Evolutionary conservation across 2,888 invertebrate genomes (phyloP).

Genomic region (Frankliniella fusca): DNA sequence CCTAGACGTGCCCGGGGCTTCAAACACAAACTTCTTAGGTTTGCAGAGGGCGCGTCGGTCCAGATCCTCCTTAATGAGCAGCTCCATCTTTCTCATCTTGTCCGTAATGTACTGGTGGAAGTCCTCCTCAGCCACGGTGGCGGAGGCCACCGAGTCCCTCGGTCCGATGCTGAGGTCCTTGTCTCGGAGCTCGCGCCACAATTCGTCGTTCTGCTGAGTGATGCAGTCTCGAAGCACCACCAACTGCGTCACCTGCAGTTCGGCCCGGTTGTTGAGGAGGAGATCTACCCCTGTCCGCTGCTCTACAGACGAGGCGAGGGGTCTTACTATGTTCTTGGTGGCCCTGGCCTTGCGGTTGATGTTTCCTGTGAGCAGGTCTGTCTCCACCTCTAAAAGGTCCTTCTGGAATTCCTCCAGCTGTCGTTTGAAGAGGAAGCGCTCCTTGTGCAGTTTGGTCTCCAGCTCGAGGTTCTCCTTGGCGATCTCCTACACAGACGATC

Average conservation of each 20-base stretch:
- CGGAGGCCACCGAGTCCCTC: conserved; percentile 33
- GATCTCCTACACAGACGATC: not conserved
- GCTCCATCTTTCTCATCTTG: conserved; percentile 22
- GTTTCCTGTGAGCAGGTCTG: not conserved
- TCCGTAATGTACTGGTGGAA: conserved; percentile 31
- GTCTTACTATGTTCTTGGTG: not conserved
- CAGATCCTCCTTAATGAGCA: conserved; percentile 33
- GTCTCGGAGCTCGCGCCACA: not conserved
- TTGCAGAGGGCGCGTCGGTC: conserved; percentile 35
- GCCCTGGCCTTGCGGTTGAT: conserved; percentile 5
- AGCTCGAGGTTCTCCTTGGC: conserved; percentile 4
- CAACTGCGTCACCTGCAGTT: not conserved
- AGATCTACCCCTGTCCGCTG: not conserved
- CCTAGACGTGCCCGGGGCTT: conserved; percentile 32
- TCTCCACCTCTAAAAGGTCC: conserved; percentile 3
- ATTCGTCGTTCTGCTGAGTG: not conserved
- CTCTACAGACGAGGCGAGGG: not conserved
- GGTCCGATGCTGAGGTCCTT: conserved; percentile 31
- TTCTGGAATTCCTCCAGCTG: conserved; percentile 4
- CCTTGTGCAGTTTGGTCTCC: not conserved
- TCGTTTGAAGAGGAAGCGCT: not conserved
- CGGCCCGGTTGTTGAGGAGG: too few relatives aligned
- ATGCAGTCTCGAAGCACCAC: not conserved
- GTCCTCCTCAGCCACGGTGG: conserved; percentile 33
- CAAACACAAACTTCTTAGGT: conserved; percentile 31